A percentile compares a stretch with the other conserved stretches of the same genome.
Evolutionary conservation across 2,797 vertebrate genomes (phyloP).

Genomic region (Threskiornis aethiopicus): DNA sequence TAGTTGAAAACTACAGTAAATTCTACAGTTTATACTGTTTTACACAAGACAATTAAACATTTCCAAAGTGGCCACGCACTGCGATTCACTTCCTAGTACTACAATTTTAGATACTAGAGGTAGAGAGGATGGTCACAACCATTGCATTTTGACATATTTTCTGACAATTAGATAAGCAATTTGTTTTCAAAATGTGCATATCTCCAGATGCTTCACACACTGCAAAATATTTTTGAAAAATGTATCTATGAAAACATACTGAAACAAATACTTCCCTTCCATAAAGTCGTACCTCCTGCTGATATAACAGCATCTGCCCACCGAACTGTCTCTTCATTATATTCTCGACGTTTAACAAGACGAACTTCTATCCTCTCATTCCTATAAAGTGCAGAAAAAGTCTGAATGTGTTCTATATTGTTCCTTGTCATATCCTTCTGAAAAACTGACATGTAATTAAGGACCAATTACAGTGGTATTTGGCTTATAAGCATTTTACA

Average conservation of each 20-base stretch:
- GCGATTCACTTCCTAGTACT: not conserved
- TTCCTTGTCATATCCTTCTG: not conserved
- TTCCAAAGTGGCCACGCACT: not conserved
- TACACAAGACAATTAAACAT: not conserved
- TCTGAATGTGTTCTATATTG: not conserved
- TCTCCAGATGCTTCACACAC: not conserved
- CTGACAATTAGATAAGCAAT: not conserved
- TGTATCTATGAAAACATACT: not conserved
- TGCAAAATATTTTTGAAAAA: not conserved
- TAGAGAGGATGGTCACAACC: not conserved
- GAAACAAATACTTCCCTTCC: not conserved
- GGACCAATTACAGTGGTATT: not conserved
- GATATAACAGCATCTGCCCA: slow-evolving; percentile 97
- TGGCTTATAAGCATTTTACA: not conserved
- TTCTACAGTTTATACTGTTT: not conserved
- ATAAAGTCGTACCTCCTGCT: slow-evolving; percentile 86
- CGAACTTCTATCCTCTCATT: slow-evolving; percentile 88
- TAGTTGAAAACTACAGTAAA: not conserved
- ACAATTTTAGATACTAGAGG: not conserved
- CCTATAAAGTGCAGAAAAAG: slow-evolving; percentile 73
- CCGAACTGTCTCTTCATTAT: slow-evolving; percentile 88
- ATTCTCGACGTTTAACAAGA: slow-evolving; percentile 91
- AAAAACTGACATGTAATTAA: not conserved
- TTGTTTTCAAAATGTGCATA: not conserved
- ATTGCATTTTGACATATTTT: not conserved